These are phyloP conservation scores for Vanacampus margaritifer DNA, from an alignment of 2,113 vertebrate species.

Conservation along the genomic window DNA sequence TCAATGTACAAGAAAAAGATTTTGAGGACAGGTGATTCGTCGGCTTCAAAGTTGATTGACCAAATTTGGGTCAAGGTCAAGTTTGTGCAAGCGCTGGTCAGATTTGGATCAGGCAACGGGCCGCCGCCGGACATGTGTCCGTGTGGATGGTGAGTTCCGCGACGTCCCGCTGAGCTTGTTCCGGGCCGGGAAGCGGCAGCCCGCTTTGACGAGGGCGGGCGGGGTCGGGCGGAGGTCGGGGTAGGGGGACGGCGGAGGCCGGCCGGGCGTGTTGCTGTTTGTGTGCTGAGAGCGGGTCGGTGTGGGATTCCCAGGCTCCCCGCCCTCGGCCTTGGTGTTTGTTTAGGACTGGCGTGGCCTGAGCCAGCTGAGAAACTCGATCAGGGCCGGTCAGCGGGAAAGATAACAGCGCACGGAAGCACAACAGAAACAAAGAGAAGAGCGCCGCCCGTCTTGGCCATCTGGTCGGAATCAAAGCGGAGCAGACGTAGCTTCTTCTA, in stretches of 20 bases:
- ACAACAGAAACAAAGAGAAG: neutral
- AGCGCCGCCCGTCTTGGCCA: neutral
- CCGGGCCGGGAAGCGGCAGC: neutral
- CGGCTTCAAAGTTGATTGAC: too few relatives aligned
- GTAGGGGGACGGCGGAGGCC: too few relatives aligned
- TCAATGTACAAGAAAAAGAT: too few relatives aligned
- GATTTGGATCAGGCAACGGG: too few relatives aligned
- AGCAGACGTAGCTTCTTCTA: neutral
- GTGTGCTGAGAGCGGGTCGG: conserved; percentile 50
- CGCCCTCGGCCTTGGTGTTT: conserved; percentile 24
- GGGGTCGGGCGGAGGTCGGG: neutral
- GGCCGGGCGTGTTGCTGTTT: conserved; percentile 25
- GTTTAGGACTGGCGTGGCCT: conserved; percentile 25
- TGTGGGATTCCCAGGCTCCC: conserved; percentile 39
- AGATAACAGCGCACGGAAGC: conserved; percentile 25
- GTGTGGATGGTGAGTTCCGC: too few relatives aligned
- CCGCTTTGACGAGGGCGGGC: neutral
- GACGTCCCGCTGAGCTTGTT: too few relatives aligned
- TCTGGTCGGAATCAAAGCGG: conserved; percentile 11
- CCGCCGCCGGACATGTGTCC: too few relatives aligned
- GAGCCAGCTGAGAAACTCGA: conserved; percentile 36
- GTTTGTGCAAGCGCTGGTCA: too few relatives aligned
- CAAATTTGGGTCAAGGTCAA: too few relatives aligned
- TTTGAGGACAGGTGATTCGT: too few relatives aligned
- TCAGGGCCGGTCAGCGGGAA: conserved; percentile 19